These are phyloP conservation scores for Pelvicachromis taeniatus DNA, from an alignment of 2,113 vertebrate species.

Conservation along the genomic window DNA sequence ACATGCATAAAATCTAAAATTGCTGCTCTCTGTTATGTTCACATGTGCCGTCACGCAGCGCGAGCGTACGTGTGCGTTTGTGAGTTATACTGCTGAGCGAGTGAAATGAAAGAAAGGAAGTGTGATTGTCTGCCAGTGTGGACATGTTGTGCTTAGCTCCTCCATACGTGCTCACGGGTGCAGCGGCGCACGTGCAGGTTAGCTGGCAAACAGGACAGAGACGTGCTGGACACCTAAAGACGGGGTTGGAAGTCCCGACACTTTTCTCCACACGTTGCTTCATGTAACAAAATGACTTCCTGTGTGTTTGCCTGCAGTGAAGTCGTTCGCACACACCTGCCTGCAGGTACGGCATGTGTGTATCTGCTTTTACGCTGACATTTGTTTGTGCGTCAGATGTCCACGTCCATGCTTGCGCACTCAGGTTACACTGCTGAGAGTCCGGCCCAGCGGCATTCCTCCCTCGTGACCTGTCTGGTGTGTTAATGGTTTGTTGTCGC, in stretches of 20 bases:
- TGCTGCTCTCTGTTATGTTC: not conserved
- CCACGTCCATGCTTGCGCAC: not conserved
- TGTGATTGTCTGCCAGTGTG: constrained; percentile 60
- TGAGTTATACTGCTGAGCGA: constrained; percentile 15
- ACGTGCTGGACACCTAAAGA: not conserved
- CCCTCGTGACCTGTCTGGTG: not conserved
- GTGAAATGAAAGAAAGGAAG: constrained; percentile 24
- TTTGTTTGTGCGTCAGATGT: not conserved
- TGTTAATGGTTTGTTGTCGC: not conserved
- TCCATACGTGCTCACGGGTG: not conserved
- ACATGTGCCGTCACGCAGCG: not conserved
- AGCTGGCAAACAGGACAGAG: not conserved
- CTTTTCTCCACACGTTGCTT: not conserved
- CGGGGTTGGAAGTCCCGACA: not conserved
- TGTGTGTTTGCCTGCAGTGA: not conserved
- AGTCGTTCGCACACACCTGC: too few relatives aligned
- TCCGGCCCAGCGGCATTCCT: constrained; percentile 54
- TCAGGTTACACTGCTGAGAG: not conserved
- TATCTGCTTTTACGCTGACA: not conserved
- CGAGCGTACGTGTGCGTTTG: not conserved
- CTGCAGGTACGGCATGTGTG: not conserved
- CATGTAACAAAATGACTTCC: not conserved
- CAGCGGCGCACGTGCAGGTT: not conserved
- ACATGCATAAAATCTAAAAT: not conserved
- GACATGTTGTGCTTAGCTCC: constrained; percentile 47